Conservation (phyloP, 2,797 vertebrate species). For the Danionella dracula region DNA sequence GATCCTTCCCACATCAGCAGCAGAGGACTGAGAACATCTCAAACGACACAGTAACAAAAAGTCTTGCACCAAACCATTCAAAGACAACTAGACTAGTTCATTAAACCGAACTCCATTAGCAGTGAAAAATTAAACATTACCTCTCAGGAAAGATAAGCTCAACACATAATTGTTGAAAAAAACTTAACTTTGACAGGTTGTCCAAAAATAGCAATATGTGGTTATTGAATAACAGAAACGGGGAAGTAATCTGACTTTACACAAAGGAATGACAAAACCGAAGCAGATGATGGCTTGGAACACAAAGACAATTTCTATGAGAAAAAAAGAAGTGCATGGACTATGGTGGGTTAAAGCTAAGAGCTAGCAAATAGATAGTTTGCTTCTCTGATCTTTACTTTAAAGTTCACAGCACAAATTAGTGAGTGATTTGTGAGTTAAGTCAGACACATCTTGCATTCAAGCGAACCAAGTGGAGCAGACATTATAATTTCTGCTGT, state of each 20-base stretch:
- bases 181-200: not conserved
- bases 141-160: constrained; percentile 13
- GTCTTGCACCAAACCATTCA: constrained; percentile 24
- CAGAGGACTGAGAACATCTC: constrained; percentile 17
- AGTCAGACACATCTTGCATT: no score
- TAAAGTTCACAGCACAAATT: no score
- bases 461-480: no score
- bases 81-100: constrained; percentile 9
- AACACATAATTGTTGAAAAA: constrained; percentile 20
- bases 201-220: constrained; percentile 14
- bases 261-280: constrained; percentile 1
- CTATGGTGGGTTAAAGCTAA: no score
- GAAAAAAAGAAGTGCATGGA: no score
- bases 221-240: constrained; percentile 37
- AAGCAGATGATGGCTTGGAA: no score
- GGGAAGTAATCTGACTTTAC: constrained; percentile 23
- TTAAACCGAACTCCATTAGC: constrained; percentile 7
- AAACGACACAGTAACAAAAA: constrained; percentile 23
- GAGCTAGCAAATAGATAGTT: no score
- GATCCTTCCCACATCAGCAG: constrained; percentile 46
- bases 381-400: no score
- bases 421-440: no score
- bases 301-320: no score
- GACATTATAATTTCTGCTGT: no score
- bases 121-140: constrained; percentile 25